Evolutionary conservation across 2,888 invertebrate species (phyloP).

Genomic region (Abscondita cerata): DNA sequence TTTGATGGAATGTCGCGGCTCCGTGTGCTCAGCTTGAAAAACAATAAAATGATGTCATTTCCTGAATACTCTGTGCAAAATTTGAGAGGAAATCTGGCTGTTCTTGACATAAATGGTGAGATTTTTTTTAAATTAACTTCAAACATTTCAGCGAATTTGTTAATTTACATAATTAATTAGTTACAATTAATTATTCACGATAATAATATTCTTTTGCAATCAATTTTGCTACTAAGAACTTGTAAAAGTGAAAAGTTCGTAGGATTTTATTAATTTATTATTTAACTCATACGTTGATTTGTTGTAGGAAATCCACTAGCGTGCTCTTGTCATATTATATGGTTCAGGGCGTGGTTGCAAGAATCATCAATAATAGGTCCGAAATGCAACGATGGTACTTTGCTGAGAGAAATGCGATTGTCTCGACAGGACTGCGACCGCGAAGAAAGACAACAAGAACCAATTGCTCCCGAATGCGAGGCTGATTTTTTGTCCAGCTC

Average conservation of each 20-base stretch:
- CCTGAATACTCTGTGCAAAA: slow-evolving; percentile 77
- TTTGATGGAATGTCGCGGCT: slow-evolving; percentile 85
- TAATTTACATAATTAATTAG: too few relatives aligned
- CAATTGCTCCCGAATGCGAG: slow-evolving; percentile 73
- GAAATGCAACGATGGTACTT: slow-evolving; percentile 78
- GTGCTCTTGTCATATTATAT: slow-evolving; percentile 82
- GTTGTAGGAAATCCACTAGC: slow-evolving; percentile 79
- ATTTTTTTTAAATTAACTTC: too few relatives aligned
- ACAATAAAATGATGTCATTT: slow-evolving; percentile 77
- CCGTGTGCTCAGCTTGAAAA: slow-evolving; percentile 78
- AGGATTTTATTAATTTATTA: too few relatives aligned
- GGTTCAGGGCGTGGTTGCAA: slow-evolving; percentile 84
- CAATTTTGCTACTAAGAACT: too few relatives aligned
- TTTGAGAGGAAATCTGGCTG: slow-evolving; percentile 80
- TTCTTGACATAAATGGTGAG: slow-evolving; percentile 84
- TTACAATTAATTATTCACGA: too few relatives aligned
- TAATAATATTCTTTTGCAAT: too few relatives aligned
- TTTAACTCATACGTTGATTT: not conserved
- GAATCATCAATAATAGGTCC: slow-evolving; percentile 79
- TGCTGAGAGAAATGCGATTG: slow-evolving; percentile 75
- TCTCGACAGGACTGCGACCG: slow-evolving; percentile 72
- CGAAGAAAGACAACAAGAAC: slow-evolving; percentile 60
- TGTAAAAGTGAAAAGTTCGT: not conserved
- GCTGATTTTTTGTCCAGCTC: slow-evolving; percentile 63
- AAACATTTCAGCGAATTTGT: too few relatives aligned